Percentiles rank a stretch among this genome's conserved stretches.
phyloP scores from a whole-genome alignment of 2,113 vertebrate genomes.

The Colistium nudipinnis region DNA sequence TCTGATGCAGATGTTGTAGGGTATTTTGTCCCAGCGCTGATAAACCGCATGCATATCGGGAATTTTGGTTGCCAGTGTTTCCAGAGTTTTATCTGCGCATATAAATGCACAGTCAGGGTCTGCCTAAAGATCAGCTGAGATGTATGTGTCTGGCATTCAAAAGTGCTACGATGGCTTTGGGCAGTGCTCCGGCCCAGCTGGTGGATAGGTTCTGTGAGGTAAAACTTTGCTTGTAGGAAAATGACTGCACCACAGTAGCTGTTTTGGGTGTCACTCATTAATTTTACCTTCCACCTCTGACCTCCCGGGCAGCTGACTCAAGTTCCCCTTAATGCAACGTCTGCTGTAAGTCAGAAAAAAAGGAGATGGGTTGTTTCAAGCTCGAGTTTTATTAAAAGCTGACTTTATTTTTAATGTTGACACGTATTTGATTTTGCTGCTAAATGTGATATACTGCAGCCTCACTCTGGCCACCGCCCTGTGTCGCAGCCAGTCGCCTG shows the following conservation, averaged over 20 bases:
- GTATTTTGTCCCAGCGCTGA: slow-evolving; percentile 64
- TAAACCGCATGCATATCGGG: slow-evolving; percentile 75
- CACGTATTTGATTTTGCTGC: slow-evolving; percentile 56
- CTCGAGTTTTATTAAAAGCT: slow-evolving; percentile 33
- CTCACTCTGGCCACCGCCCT: slow-evolving; percentile 43
- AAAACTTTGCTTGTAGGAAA: background rate
- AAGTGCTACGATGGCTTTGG: slow-evolving; percentile 1
- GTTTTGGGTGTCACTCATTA: slow-evolving; percentile 11
- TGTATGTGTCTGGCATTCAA: slow-evolving; percentile 43
- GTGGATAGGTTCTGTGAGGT: background rate
- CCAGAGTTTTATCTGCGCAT: slow-evolving; percentile 38
- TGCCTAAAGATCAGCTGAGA: slow-evolving; percentile 49
- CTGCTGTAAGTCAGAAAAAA: slow-evolving; percentile 41
- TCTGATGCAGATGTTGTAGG: slow-evolving; percentile 76
- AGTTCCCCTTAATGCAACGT: slow-evolving; percentile 26
- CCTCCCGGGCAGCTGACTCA: slow-evolving; percentile 26
- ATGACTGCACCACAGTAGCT: background rate
- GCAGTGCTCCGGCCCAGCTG: slow-evolving; percentile 2
- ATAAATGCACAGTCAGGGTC: slow-evolving; percentile 41
- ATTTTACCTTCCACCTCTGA: background rate
- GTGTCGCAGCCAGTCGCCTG: slow-evolving; percentile 38
- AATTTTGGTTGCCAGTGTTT: slow-evolving; percentile 57
- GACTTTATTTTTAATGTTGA: slow-evolving; percentile 60
- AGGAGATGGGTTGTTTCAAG: slow-evolving; percentile 36
- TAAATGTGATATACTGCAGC: slow-evolving; percentile 50